Evolutionary conservation across 53 echinoderm and acorn worm species (phyloP).

Genomic region (Luidia sarsii): DNA sequence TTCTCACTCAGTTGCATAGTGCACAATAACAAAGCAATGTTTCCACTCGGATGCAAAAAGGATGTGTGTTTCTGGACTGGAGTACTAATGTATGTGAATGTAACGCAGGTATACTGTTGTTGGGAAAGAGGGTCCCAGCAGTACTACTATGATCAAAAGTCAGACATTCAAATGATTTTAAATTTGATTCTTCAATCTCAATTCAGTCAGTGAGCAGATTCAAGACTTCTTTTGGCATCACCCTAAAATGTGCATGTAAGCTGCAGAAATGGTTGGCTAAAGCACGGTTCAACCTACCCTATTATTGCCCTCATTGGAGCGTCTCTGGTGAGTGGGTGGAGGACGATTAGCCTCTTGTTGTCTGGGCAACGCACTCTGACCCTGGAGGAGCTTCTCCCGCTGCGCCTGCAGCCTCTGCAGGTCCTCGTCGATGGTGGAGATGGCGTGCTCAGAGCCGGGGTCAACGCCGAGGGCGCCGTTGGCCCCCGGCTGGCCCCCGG

Average conservation of each 20-base stretch:
- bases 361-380: background rate
- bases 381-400: conserved; percentile 3
- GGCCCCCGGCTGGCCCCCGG: background rate
- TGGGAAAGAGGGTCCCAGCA: too few relatives aligned
- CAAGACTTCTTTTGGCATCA: background rate
- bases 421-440: background rate
- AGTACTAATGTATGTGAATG: background rate
- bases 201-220: background rate
- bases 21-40: background rate
- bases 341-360: background rate
- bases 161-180: background rate
- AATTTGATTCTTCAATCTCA: background rate
- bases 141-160: background rate
- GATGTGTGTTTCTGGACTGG: background rate
- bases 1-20: too few relatives aligned
- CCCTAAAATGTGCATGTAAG: background rate
- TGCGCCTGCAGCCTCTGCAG: conserved; percentile 7
- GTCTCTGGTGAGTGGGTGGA: background rate
- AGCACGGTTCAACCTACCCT: background rate
- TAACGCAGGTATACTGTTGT: too few relatives aligned
- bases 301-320: background rate
- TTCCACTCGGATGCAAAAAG: too few relatives aligned
- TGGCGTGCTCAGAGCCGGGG: background rate
- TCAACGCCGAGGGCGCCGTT: too few relatives aligned
- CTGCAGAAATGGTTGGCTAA: background rate